Conservation (phyloP, 1,140 invertebrate species). For the Rhopalosiphum maidis region DNA sequence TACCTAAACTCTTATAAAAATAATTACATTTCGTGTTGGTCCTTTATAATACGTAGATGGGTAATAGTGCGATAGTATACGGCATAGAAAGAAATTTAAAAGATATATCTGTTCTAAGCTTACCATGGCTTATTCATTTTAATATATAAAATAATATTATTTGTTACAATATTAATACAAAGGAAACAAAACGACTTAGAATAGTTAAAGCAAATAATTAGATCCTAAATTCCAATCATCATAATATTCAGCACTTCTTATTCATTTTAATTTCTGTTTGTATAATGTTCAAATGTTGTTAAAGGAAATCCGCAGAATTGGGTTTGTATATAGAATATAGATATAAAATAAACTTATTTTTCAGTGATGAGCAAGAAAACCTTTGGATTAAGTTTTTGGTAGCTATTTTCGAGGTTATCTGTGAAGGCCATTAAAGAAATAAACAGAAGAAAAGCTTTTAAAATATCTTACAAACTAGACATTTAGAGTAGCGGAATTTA, state of each 20-base stretch:
- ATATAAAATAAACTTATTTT: slow-evolving; percentile 62
- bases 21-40: background rate
- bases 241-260: background rate
- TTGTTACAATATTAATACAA: no score
- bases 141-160: no score
- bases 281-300: background rate
- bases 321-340: background rate
- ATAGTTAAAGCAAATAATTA: no score
- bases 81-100: no score
- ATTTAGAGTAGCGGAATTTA: background rate
- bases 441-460: slow-evolving; percentile 35
- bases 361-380: slow-evolving; percentile 61
- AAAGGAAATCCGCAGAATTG: background rate
- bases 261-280: background rate
- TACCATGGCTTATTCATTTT: no score
- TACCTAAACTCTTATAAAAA: background rate
- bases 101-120: no score
- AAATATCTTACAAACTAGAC: background rate
- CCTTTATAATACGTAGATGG: background rate
- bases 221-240: background rate
- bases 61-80: background rate
- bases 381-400: slow-evolving; percentile 54
- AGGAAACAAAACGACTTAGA: no score
- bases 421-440: slow-evolving; percentile 12
- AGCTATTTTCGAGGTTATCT: slow-evolving; percentile 52